Evolutionary conservation across 2,888 invertebrate species (phyloP), one percentile per base, ranked within the genome.

Genomic region (Liopterus haemorrhoidalis): DNA sequence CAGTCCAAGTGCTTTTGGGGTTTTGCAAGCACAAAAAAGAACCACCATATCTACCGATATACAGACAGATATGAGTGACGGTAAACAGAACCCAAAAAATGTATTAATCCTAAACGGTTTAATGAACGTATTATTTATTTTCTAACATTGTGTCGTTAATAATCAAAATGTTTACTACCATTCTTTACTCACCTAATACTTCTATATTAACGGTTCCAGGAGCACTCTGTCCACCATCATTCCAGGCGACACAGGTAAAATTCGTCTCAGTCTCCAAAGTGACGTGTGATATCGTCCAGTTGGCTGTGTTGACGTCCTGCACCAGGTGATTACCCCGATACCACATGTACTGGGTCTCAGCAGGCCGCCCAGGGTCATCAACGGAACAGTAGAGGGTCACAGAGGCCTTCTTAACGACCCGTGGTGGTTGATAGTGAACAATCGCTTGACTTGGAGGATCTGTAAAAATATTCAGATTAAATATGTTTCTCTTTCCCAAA

Each of bases 201-300:
- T 85, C 78, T 57, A 89, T 76, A 58, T 76, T 76, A 41, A 79
- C 75, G 22, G 76, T 77, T 15, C 81, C 82, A 33, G 78, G 72
- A 44, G 75, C 74, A 37, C 87, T 85, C 55, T 82, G 80, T 0
- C 93, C 94, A 1, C 90, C 90, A 8, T 84, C 81, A 67, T 90
- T 93, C 66, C 78, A 78, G 0, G 91, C 91, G 54, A 82, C 77
- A 62, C 95, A 95, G 1, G 89, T 85, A 71, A 91, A 93, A 72
- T 89, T 90, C 57, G 88, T 87, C 50, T 89, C 78, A 37, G 88
- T 87, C 63, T 88, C 85, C 51, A 94, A 70, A 8, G 85, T 83
- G 9, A 90, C 91, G 0, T 89, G 85, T 51, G 83, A 82, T 49
- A 92, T 83, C 19, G 81, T 84, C 77, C 85, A 85, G 59, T 81